Evolutionary conservation across 2,113 vertebrate species (phyloP).

Genomic region (Phrynosoma blainvillii): DNA sequence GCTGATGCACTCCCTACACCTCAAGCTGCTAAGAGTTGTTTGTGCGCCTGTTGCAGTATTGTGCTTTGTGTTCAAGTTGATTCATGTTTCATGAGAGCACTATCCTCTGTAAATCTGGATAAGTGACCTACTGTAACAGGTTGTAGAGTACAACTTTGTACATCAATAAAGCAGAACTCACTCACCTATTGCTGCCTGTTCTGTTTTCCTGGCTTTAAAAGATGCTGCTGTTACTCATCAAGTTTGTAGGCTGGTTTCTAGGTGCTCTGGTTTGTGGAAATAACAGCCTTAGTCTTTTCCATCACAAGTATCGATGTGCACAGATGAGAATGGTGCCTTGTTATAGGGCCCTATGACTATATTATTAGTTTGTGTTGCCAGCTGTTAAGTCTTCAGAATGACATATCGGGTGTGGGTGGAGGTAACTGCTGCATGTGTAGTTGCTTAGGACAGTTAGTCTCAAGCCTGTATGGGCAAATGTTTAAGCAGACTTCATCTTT

Average conservation of each 20-base stretch:
- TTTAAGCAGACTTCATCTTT: background rate
- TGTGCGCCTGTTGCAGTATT: background rate
- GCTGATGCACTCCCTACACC: background rate
- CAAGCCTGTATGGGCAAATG: background rate
- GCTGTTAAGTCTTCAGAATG: too few species aligned
- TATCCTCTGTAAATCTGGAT: constrained; percentile 7
- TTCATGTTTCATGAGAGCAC: background rate
- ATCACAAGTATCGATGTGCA: too few species aligned
- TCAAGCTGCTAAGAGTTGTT: background rate
- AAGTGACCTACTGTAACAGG: constrained; percentile 30
- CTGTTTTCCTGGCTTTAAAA: background rate
- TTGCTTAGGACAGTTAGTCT: too few species aligned
- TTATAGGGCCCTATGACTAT: too few species aligned
- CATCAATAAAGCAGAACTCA: constrained; percentile 72
- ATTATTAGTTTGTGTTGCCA: too few species aligned
- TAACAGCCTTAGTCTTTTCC: background rate
- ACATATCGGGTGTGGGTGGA: too few species aligned
- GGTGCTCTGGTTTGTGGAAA: background rate
- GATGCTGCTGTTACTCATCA: background rate
- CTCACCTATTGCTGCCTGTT: constrained; percentile 20
- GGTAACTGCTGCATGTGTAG: too few species aligned
- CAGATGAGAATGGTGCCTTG: too few species aligned
- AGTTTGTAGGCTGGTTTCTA: too few species aligned
- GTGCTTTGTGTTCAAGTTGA: constrained; percentile 25
- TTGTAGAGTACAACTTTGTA: constrained; percentile 49